These are phyloP conservation scores for Otocyon megalotis DNA, from an alignment of 2,113 vertebrate genomes.

Conservation along the genomic window DNA sequence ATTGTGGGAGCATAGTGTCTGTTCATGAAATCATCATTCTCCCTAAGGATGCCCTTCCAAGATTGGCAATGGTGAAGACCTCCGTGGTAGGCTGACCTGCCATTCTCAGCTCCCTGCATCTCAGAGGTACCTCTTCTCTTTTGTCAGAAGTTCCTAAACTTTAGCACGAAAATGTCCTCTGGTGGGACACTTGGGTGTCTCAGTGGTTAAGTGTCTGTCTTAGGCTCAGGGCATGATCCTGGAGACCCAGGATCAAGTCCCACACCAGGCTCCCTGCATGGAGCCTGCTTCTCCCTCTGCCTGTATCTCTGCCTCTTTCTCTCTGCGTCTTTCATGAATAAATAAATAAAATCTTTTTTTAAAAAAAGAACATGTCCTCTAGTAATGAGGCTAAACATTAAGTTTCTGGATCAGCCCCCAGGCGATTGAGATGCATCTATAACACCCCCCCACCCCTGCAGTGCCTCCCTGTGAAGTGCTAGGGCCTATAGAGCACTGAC, in stretches of 20 bases:
- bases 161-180: background rate
- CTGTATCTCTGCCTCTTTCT: too few species aligned
- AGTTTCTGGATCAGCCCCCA: background rate
- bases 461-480: background rate
- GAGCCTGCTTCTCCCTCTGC: too few species aligned
- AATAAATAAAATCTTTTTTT: too few species aligned
- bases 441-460: background rate
- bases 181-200: too few species aligned
- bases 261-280: too few species aligned
- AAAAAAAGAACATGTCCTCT: background rate
- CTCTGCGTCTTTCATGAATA: too few species aligned
- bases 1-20: rapidly evolving
- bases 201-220: too few species aligned
- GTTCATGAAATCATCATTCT: background rate
- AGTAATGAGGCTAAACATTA: background rate
- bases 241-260: too few species aligned
- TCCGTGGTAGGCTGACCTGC: background rate
- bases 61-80: background rate
- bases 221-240: too few species aligned
- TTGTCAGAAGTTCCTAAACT: background rate
- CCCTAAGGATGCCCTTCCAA: background rate
- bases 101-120: background rate
- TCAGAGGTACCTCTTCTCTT: background rate
- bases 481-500: background rate
- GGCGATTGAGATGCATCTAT: background rate